These are phyloP conservation scores for Semicossyphus pulcher DNA, from an alignment of 2,113 vertebrate genomes.

Conservation along the genomic window DNA sequence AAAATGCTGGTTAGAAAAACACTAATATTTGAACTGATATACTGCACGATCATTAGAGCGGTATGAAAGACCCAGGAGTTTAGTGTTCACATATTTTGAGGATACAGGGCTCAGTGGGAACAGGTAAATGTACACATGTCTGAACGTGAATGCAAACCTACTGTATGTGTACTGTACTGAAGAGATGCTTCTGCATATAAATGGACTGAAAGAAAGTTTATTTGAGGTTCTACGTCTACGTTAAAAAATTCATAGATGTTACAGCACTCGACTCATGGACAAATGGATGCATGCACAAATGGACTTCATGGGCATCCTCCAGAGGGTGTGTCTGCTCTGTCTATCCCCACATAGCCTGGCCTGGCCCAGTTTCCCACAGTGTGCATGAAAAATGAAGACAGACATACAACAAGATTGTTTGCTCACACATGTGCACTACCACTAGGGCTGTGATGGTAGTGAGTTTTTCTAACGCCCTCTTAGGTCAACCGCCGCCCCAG, in stretches of 20 bases:
- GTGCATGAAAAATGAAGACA: constrained; percentile 11
- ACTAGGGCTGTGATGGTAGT: too few relatives aligned
- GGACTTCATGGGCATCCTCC: constrained; percentile 1
- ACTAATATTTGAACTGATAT: background rate
- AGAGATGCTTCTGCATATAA: background rate
- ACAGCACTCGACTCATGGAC: constrained; percentile 4
- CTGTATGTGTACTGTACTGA: background rate
- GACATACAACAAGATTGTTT: background rate
- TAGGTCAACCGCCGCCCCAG: too few relatives aligned
- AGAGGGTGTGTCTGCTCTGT: background rate
- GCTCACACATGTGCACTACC: constrained; percentile 8
- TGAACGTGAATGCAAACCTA: background rate
- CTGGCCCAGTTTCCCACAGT: background rate
- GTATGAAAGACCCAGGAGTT: background rate
- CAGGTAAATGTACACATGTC: background rate
- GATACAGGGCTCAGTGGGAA: background rate
- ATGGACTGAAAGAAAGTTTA: background rate
- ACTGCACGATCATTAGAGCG: background rate
- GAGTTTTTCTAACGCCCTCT: too few relatives aligned
- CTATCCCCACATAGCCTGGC: constrained; percentile 3
- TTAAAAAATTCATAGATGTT: constrained; percentile 4
- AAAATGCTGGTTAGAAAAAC: constrained; percentile 8
- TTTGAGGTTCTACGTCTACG: constrained; percentile 16
- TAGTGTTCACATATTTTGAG: background rate
- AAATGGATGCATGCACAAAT: too few relatives aligned